Evolutionary conservation across 2,113 vertebrate species (phyloP), one percentile per base, ranked within the genome.

Genomic region (Erythrolamprus reginae): DNA sequence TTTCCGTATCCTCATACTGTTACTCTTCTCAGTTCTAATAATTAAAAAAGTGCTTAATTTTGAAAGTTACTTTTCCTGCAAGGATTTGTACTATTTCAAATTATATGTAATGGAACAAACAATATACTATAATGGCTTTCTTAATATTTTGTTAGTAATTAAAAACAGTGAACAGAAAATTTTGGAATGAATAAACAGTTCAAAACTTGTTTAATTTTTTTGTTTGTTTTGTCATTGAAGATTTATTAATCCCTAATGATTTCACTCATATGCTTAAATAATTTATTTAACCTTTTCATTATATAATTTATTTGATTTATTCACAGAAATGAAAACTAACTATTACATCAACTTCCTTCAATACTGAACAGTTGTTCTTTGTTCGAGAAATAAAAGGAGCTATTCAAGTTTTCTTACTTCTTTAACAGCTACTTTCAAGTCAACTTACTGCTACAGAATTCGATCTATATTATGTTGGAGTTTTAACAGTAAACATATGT

Each of bases 221-320:
- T n/a, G n/a, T n/a, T n/a, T n/a, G n/a, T n/a, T n/a, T n/a, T n/a
- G n/a, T n/a, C n/a, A n/a, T n/a, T n/a, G n/a, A n/a, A 96, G 94
- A 90, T 95, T 96, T 96, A 96, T 95, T 92, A 45, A 85, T 95
- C 95, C 93, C 95, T 10, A 61, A 94, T 92, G 94, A 93, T n/a
- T 89, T 93, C 89, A 93, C 88, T 95, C 93, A 90, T 89, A 96
- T 95, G 94, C 94, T 96, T 95, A 96, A 96, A 96, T 95, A 96
- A 96, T 96, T 95, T 96, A 89, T 95, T 93, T 96, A 96, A 95
- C 93, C 95, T 95, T 95, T 94, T 90, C 93, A 89, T 95, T 93
- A 86, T 89, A 94, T 94, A 96, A 95, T 95, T 93, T 95, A 93
- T 94, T 95, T 95, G 95, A 96, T 96, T 96, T 96, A 96, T 96